Base-by-base conservation (phyloP, 2,888 invertebrate genomes). In the Meganola albula region DNA sequence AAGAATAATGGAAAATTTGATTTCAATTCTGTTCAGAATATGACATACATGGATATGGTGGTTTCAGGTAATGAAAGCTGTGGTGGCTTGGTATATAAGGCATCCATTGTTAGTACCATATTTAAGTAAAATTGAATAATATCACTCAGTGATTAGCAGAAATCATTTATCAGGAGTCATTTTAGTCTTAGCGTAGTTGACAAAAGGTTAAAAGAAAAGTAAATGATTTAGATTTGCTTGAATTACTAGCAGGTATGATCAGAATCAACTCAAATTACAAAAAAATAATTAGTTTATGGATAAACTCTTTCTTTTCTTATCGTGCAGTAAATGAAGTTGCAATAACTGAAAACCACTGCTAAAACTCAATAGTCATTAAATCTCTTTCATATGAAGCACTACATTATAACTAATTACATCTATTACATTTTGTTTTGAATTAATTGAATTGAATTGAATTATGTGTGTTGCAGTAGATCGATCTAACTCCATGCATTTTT, bases 11-110 rank as follows among this genome's bases (percentile, higher is more conserved):
- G 71, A 2, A 68, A 66, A 8, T 53, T 88, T 0, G 75, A 70
- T 24, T 89, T 87, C 32, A 86, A 85, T 10, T 63, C 66, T 0
- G 56, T 90, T 1, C 71, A 82, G 34, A 70, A 68, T 10, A 79
- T 90, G 87, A 77, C 76, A 11, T 90, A 90, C 44, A 51, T 90
- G 65, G 90, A 90, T 33, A 88, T 89, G 88, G 87, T 90, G 0
- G 62, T 89, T 0, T 86, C 88, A 47, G 87, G 87, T 87, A 42
- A 33, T 14, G 4, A 4, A 10, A 13, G 16, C 6, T 16, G 4
- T 6, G 4, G 6, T 16, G 4, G 16, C 16, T 16, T 6, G 16
- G 6, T 5, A 5, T 16, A 16, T 5, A 5, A 16, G 16, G 6
- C 16, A 16, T 5, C 16, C 6, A 5, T 6, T 32, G 9, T 10